Evolutionary conservation across 2,113 vertebrate genomes (phyloP).

Genomic region (Mirza zaza): DNA sequence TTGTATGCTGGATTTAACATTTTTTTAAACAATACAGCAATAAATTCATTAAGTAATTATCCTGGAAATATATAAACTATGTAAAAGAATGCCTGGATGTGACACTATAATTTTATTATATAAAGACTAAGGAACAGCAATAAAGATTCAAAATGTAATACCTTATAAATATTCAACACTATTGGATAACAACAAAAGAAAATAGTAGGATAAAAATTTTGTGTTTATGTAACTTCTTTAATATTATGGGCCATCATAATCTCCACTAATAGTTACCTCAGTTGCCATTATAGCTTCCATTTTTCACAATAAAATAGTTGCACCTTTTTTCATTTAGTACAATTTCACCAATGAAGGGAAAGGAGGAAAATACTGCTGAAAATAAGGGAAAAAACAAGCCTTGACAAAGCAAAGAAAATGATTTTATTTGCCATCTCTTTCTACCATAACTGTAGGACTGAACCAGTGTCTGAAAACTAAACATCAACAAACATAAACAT

Average conservation of each 20-base stretch:
- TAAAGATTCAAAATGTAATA: conserved; percentile 27
- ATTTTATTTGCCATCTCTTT: conserved; percentile 10
- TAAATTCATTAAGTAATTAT: conserved; percentile 48
- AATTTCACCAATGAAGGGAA: neutral
- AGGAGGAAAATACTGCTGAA: neutral
- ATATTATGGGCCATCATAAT: neutral
- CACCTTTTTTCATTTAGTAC: neutral
- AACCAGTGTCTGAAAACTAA: conserved; percentile 18
- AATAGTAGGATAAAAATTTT: neutral
- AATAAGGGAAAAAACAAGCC: neutral
- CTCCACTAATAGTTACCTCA: conserved; percentile 38
- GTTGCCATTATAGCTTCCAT: neutral
- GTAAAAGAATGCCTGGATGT: neutral
- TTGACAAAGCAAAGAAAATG: neutral
- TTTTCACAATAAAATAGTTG: conserved; percentile 25
- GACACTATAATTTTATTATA: neutral
- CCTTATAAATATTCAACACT: conserved; percentile 46
- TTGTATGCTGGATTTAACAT: conserved; percentile 35
- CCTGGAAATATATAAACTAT: conserved; percentile 18
- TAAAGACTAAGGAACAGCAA: conserved; percentile 31
- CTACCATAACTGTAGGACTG: neutral
- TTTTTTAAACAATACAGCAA: neutral
- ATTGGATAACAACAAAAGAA: conserved; percentile 53
- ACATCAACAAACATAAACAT: neutral
- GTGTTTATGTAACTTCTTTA: conserved; percentile 1